Base-by-base conservation (phyloP, 2,113 vertebrate species). In the Stigmatopora nigra region DNA sequence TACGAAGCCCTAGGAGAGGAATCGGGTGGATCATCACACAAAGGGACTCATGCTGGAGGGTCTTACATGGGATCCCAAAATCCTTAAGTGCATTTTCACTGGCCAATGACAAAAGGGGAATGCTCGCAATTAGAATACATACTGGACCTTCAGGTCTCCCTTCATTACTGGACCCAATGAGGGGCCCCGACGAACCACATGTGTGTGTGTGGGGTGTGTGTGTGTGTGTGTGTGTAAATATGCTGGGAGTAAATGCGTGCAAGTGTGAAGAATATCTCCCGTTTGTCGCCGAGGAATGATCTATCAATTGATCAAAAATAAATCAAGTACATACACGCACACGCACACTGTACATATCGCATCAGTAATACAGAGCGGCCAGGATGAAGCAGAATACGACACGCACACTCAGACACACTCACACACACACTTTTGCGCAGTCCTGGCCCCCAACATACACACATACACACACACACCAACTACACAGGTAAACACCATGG, bases 401-500 rank as follows among this genome's bases (percentile, higher is more conserved):
- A 57, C 45, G 17, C 35, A 67, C 62, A 19, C 66, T 51, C 67
- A 14, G 31, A 63, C 62, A 64, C 51, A 47, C 61, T 60, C 67
- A 3, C 68, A 35, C 70, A 6, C 69, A 44, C 71, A 31, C 62
- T 46, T 61, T 22, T 53, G 46, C 70, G 41, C 65, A 57, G 16
- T 48, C 61, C 61, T 35, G 25, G 35, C 38, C 57, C 65, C 56
- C 66, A 14, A 63, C 62, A 64, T 46, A 47, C 61, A 63, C 67
- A 4, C 68, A 38, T 68, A 7, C 69, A 48, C 71, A 31, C 62
- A 66, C 51, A 69, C 68, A 44, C 63, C 72, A 72, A 71, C 61
- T 76, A 74, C 82, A 87, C 78, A 87, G 78, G 75, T 86, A 82
- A 86, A 88, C 82, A 85, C 86, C 82, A 78, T 88, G 72, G 85